phyloP scores from a whole-genome alignment of 2,888 invertebrate species.

The Platynereis dumerilii region DNA sequence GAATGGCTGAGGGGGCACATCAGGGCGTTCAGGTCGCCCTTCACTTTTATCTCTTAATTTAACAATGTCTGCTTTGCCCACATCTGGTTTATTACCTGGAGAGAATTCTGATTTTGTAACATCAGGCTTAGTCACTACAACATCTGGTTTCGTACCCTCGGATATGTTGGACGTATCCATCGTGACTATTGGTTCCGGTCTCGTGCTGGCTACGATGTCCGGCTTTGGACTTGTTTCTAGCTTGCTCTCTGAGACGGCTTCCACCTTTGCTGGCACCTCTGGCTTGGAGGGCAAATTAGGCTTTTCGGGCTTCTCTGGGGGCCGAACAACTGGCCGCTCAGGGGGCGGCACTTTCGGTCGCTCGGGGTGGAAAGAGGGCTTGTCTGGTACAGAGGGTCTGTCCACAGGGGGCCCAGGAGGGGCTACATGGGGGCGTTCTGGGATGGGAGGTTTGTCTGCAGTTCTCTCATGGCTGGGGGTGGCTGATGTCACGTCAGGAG shows the following conservation, averaged over 20 bases:
- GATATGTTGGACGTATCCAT: too few relatives aligned
- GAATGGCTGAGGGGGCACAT: constrained; percentile 8
- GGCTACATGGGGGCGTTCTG: constrained; percentile 15
- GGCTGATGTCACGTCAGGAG: not conserved
- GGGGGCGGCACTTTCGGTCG: constrained; percentile 15
- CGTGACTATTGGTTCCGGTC: too few relatives aligned
- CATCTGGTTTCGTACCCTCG: too few relatives aligned
- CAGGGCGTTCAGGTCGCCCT: constrained; percentile 1
- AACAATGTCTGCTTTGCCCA: too few relatives aligned
- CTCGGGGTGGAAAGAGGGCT: constrained; percentile 14
- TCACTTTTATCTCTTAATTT: too few relatives aligned
- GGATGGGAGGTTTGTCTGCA: constrained; percentile 4
- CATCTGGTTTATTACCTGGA: too few relatives aligned
- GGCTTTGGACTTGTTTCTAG: too few relatives aligned
- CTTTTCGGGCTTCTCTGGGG: constrained; percentile 23
- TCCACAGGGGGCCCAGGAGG: constrained; percentile 18
- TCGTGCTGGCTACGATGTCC: too few relatives aligned
- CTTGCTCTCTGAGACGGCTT: too few relatives aligned
- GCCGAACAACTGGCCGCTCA: constrained; percentile 16
- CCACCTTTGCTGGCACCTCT: not conserved
- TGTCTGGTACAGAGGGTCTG: constrained; percentile 12
- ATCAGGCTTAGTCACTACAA: too few relatives aligned
- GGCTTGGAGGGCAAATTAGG: constrained; percentile 12
- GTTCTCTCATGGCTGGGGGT: not conserved
- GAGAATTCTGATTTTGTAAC: too few relatives aligned